Percentiles rank a stretch among this genome's conserved stretches.
Conservation (phyloP, 2,797 vertebrate species). For the Psittacula derbiana region DNA sequence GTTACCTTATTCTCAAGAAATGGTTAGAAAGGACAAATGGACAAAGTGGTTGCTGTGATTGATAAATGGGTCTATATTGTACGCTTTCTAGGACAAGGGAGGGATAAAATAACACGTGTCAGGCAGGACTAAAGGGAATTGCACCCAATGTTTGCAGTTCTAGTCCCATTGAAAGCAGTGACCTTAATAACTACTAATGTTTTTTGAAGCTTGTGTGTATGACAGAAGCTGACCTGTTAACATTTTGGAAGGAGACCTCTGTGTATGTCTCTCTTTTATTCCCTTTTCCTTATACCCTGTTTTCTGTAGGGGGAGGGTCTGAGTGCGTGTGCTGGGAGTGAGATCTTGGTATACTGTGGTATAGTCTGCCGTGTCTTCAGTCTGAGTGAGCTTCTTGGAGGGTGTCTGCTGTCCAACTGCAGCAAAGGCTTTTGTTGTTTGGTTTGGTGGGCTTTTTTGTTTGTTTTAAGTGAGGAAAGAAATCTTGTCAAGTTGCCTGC, state of each 20-base stretch:
- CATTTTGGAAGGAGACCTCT: neutral
- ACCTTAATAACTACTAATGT: neutral
- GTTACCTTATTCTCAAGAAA: neutral
- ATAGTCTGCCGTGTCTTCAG: neutral
- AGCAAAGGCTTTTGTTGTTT: neutral
- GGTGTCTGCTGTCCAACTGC: neutral
- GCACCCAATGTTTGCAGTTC: neutral
- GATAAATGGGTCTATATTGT: neutral
- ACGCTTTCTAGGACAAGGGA: neutral
- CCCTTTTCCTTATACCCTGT: neutral
- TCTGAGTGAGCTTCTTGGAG: neutral
- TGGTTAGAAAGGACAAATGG: neutral
- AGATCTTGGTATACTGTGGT: neutral
- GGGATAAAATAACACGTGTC: accelerated
- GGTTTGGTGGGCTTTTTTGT: neutral
- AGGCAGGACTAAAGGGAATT: neutral
- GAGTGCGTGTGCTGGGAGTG: neutral
- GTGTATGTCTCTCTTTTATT: neutral
- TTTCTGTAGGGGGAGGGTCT: neutral
- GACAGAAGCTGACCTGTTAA: neutral
- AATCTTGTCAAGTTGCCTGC: neutral
- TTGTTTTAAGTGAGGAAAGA: neutral
- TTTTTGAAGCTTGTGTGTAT: neutral
- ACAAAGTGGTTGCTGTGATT: neutral
- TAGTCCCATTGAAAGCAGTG: neutral